Percentiles rank a stretch among this genome's conserved stretches.
Conservation (phyloP, 2,797 vertebrate genomes). For the Lepilemur ruficaudatus region DNA sequence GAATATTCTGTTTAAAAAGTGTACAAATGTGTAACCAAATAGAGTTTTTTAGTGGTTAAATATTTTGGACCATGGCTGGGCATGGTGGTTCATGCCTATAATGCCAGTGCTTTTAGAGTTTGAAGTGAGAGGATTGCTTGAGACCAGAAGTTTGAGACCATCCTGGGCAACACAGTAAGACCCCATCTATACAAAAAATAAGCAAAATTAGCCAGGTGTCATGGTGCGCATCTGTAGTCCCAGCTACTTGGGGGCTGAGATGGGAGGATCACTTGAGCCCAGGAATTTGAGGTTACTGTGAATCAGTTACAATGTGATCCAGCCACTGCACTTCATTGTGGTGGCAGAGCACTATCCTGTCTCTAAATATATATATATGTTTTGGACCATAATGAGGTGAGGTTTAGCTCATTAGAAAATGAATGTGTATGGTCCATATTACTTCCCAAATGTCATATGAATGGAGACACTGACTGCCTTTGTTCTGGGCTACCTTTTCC, state of each 20-base stretch:
- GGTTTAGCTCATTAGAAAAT: not conserved
- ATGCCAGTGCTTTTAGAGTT: too few relatives aligned
- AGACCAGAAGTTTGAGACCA: too few relatives aligned
- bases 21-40: not conserved
- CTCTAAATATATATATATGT: not conserved
- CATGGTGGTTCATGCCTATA: too few relatives aligned
- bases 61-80: not conserved
- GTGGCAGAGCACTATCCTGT: not conserved
- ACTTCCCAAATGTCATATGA: not conserved
- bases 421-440: not conserved
- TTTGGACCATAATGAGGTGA: not conserved
- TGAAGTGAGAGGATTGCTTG: too few relatives aligned
- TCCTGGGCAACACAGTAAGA: too few relatives aligned
- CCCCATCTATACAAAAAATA: too few relatives aligned
- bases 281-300: not conserved
- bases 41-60: not conserved
- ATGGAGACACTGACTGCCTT: not conserved
- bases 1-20: not conserved
- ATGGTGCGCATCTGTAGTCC: not conserved
- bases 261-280: not conserved
- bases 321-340: not conserved
- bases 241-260: not conserved
- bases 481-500: not conserved
- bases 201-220: not conserved
- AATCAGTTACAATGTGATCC: not conserved